Conservation (phyloP, 2,113 vertebrate genomes). For the Tauraco erythrolophus region DNA sequence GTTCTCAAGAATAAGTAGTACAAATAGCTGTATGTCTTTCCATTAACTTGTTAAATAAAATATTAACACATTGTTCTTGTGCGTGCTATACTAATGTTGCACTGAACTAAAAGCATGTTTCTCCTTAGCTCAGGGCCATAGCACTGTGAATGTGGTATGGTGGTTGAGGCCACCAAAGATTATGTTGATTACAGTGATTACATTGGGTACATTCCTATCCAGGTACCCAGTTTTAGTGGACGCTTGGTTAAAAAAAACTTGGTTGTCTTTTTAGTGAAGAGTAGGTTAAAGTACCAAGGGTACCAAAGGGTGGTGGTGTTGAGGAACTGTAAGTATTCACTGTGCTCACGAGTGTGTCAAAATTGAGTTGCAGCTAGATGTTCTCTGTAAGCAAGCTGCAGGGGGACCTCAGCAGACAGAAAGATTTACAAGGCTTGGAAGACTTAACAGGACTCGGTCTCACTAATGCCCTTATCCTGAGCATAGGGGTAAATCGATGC, state of each 20-base stretch:
- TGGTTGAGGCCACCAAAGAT: background rate
- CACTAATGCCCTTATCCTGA: background rate
- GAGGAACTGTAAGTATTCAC: background rate
- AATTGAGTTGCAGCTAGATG: background rate
- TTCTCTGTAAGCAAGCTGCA: background rate
- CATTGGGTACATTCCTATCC: background rate
- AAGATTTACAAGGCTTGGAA: background rate
- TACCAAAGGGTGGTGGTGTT: background rate
- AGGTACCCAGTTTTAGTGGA: background rate
- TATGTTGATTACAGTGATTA: background rate
- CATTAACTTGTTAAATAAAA: conserved; percentile 68
- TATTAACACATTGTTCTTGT: conserved; percentile 65
- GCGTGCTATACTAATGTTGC: conserved; percentile 59
- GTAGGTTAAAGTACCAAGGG: background rate
- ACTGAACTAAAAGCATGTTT: background rate
- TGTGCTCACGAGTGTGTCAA: background rate
- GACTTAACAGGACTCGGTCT: background rate
- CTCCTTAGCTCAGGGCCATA: background rate
- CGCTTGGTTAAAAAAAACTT: background rate
- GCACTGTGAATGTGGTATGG: background rate
- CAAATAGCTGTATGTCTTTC: conserved; percentile 60
- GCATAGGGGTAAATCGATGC: background rate
- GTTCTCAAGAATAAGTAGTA: conserved; percentile 50
- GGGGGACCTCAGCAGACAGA: background rate
- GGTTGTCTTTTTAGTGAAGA: background rate